A percentile compares a stretch with the other conserved stretches of the same genome.
Conservation (phyloP, 2,797 vertebrate species). For the Iguana delicatissima region DNA sequence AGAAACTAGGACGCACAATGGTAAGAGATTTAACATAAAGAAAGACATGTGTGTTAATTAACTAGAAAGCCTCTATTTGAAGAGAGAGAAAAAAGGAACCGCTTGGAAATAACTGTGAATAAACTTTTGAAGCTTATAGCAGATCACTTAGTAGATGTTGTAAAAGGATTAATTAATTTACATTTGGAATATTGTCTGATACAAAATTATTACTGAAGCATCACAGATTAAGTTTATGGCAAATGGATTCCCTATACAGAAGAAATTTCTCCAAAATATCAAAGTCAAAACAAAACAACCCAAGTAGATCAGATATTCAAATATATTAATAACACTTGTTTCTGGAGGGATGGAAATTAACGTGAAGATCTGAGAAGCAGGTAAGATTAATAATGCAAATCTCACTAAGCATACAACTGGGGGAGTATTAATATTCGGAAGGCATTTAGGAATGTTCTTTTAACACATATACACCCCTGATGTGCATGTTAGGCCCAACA, state of each 20-base stretch:
- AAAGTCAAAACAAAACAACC: not conserved
- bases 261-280: slow-evolving; percentile 48
- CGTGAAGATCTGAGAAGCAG: slow-evolving; percentile 40
- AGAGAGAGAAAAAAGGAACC: slow-evolving; percentile 22
- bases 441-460: slow-evolving; percentile 18
- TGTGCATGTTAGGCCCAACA: not conserved
- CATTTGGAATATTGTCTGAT: slow-evolving; percentile 60
- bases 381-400: slow-evolving; percentile 27
- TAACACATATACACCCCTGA: not conserved
- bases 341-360: slow-evolving; percentile 19
- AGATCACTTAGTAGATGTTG: slow-evolving; percentile 36
- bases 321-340: slow-evolving; percentile 34
- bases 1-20: slow-evolving; percentile 50
- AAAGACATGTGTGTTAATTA: slow-evolving; percentile 19
- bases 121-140: slow-evolving; percentile 50
- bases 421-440: slow-evolving; percentile 18
- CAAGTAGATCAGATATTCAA: slow-evolving; percentile 42
- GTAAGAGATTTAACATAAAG: slow-evolving; percentile 45
- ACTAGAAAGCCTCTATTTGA: slow-evolving; percentile 39
- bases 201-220: slow-evolving; percentile 57
- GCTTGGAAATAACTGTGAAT: slow-evolving; percentile 51
- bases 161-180: slow-evolving; percentile 66
- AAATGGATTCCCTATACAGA: slow-evolving; percentile 47
- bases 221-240: slow-evolving; percentile 39
- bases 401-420: slow-evolving; percentile 31